These are phyloP conservation scores for Yponomeuta plumbellus DNA, from an alignment of 2,888 invertebrate genomes.

Conservation along the genomic window DNA sequence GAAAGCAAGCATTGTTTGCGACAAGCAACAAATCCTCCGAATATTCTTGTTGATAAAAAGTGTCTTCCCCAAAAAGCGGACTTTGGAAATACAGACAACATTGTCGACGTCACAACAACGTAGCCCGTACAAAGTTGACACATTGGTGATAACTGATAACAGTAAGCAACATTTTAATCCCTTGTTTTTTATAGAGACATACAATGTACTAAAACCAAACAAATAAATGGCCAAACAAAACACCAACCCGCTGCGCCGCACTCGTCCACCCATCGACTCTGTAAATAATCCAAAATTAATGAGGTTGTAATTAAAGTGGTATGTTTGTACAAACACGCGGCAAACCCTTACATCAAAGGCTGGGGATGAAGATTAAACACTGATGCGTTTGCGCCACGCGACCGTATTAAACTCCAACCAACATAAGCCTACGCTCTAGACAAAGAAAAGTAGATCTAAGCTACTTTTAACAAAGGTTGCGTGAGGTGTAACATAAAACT, in stretches of 20 bases:
- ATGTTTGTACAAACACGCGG: slow-evolving; percentile 67
- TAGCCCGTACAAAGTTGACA: too few relatives aligned
- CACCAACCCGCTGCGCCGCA: background rate
- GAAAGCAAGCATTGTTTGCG: too few relatives aligned
- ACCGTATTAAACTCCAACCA: slow-evolving; percentile 44
- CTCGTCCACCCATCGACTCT: slow-evolving; percentile 22
- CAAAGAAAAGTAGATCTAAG: background rate
- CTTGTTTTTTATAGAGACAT: background rate
- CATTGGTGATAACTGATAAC: too few relatives aligned
- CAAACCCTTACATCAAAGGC: slow-evolving; percentile 59
- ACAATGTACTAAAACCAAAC: background rate
- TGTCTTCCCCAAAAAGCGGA: too few relatives aligned
- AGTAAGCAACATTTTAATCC: background rate
- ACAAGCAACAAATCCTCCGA: too few relatives aligned
- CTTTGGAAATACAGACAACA: too few relatives aligned
- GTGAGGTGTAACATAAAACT: background rate
- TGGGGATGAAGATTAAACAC: slow-evolving; percentile 63
- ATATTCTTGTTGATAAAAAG: too few relatives aligned
- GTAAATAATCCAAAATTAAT: slow-evolving; percentile 73
- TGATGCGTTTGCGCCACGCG: slow-evolving; percentile 70
- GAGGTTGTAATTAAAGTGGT: slow-evolving; percentile 67
- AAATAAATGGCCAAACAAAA: background rate
- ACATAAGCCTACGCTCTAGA: background rate
- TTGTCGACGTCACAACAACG: too few relatives aligned
- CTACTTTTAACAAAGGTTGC: background rate